Percentiles rank a stretch among this genome's conserved stretches.
These are phyloP conservation scores for Leuciscus idus DNA, from an alignment of 2,113 vertebrate species.

Conservation along the genomic window DNA sequence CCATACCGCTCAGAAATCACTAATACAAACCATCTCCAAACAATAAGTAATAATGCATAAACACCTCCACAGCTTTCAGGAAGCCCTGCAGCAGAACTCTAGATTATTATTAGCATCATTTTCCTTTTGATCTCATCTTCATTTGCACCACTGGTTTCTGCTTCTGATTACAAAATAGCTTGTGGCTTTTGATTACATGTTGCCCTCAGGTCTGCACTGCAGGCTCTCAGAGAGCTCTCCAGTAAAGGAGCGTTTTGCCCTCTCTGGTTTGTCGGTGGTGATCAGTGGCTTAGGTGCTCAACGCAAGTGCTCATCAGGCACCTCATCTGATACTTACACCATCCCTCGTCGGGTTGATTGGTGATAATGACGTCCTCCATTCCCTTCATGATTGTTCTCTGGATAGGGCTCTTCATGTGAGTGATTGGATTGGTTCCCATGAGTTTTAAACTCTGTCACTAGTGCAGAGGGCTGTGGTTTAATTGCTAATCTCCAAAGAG, in stretches of 20 bases:
- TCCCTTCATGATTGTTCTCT: conserved; percentile 67
- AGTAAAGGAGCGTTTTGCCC: conserved; percentile 24
- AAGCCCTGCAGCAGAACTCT: background rate
- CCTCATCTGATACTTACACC: conserved; percentile 59
- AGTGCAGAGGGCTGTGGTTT: background rate
- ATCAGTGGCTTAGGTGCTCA: conserved; percentile 54
- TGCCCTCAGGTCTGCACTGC: conserved; percentile 38
- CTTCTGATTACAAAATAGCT: conserved; percentile 43
- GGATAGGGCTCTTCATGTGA: conserved; percentile 63
- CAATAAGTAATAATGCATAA: conserved; percentile 5
- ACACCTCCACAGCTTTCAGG: conserved; percentile 27
- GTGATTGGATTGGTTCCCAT: conserved; percentile 69
- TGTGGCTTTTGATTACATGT: conserved; percentile 49
- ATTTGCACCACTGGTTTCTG: conserved; percentile 35
- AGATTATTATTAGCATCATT: conserved; percentile 34
- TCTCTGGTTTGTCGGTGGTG: conserved; percentile 52
- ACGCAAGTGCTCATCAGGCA: conserved; percentile 56
- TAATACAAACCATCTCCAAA: background rate
- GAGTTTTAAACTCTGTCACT: conserved; percentile 35
- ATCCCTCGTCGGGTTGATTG: conserved; percentile 69
- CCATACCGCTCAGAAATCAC: background rate
- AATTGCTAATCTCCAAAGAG: conserved; percentile 29
- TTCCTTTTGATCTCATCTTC: conserved; percentile 43
- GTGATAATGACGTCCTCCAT: conserved; percentile 68
- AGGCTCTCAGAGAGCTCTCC: conserved; percentile 33